Evolutionary conservation across 2,113 vertebrate genomes (phyloP).

Genomic region (Heloderma charlesbogerti): DNA sequence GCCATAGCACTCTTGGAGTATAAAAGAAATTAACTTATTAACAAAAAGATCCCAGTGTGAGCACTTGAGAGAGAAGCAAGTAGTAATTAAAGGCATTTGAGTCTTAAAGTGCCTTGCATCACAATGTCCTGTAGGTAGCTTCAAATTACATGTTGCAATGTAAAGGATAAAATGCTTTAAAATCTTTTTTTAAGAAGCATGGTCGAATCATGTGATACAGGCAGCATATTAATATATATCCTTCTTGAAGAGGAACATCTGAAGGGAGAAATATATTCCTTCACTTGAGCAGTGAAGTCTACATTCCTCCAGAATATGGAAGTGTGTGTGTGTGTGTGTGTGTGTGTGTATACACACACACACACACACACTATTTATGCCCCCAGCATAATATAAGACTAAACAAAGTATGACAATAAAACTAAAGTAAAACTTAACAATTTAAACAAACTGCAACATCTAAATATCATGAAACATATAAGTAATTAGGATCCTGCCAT

Average conservation of each 20-base stretch:
- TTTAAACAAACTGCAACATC: not conserved
- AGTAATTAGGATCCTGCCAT: not conserved
- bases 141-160: constrained; percentile 40
- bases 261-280: not conserved
- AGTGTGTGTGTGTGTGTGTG: no score
- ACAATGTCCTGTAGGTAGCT: not conserved
- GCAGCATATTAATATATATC: not conserved
- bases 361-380: no score
- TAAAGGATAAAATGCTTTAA: constrained; percentile 23
- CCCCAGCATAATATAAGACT: not conserved
- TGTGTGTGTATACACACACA: no score
- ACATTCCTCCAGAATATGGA: not conserved
- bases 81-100: accelerated
- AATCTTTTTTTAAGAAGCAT: constrained; percentile 30
- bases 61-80: constrained; percentile 24
- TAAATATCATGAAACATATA: not conserved
- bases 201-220: not conserved
- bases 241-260: constrained; percentile 10
- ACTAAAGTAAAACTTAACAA: not conserved
- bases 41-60: not conserved
- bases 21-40: constrained; percentile 32
- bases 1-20: not conserved
- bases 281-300: not conserved
- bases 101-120: not conserved
- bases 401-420: not conserved